Evolutionary conservation across 2,113 vertebrate species (phyloP), one percentile per base, ranked within the genome.

Genomic region (Perca schrenkii): DNA sequence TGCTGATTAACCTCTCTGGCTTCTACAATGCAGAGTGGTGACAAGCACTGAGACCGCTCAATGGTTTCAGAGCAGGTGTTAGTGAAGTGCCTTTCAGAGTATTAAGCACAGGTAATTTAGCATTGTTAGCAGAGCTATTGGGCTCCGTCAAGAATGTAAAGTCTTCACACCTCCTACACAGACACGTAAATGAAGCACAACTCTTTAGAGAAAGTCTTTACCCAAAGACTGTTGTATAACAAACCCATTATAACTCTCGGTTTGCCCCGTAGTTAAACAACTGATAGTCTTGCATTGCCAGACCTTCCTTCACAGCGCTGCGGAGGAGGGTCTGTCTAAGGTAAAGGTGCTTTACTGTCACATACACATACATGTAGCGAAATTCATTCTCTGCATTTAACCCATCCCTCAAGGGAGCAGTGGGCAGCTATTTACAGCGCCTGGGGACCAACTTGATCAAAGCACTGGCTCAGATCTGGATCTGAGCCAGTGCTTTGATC

Each of bases 41-140:
- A 78, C 68, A 53, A 57, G 67, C 8, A 15, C 25, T 8, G 58
- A 53, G 25, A 31, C 16, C 53, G 12, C 14, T 57, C 57, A 17
- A 15, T 47, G 69, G 28, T 47, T 19, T 68, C 12, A 68, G 66
- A 22, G 72, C 77, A 80, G 68, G 50, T 74, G 73, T 64, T 73
- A 5, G 57, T 2, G 1, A 61, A 40, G 54, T 10, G 63, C 52
- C 40, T 76, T 79, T 79, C 53, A 79, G 28, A 17, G 72, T 0
- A 63, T 70, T 79, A 62, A 63, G 12, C 65, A 66, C 21, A 52
- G 80, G 19, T 78, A 74, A 74, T 64, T 74, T 17, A 80, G 52
- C 53, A 4, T 77, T 40, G 77, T 72, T 15, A 43, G 65, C 47
- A 12, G 36, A 54, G 74, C 22, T 3, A 56, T 21, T 74, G 53